Conservation (phyloP, 1,140 invertebrate species). For the Panagrolaimus sp. region DNA sequence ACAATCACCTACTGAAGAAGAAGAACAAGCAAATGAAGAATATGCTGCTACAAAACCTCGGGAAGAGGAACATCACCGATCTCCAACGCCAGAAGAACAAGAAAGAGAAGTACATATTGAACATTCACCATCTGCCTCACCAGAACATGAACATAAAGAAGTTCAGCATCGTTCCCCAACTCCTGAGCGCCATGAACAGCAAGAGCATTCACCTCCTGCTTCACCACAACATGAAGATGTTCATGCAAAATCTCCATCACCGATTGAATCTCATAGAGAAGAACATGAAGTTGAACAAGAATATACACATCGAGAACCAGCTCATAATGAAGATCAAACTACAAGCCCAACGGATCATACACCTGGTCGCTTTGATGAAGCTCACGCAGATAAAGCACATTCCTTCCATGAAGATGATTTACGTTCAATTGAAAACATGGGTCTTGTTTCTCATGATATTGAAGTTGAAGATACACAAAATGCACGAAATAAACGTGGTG, state of each 20-base stretch:
- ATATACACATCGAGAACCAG: background rate
- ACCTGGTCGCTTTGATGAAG: background rate
- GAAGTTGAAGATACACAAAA: background rate
- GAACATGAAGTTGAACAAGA: background rate
- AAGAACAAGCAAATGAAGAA: background rate
- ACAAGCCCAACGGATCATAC: background rate
- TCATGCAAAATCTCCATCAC: too few relatives aligned
- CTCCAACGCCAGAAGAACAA: background rate
- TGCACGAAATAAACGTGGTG: background rate
- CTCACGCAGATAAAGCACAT: background rate
- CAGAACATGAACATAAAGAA: background rate
- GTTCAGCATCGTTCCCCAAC: background rate
- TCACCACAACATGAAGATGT: background rate
- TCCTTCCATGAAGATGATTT: background rate
- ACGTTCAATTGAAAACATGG: background rate
- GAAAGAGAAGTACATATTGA: background rate
- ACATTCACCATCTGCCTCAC: background rate
- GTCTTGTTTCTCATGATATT: background rate
- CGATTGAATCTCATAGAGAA: background rate
- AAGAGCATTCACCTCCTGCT: background rate
- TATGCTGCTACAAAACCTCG: background rate
- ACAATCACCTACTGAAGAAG: background rate
- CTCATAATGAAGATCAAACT: background rate
- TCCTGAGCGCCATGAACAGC: background rate
- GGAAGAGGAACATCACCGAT: background rate